Base-by-base conservation (phyloP, 2,888 invertebrate genomes). In the Tridacna crocea region DNA sequence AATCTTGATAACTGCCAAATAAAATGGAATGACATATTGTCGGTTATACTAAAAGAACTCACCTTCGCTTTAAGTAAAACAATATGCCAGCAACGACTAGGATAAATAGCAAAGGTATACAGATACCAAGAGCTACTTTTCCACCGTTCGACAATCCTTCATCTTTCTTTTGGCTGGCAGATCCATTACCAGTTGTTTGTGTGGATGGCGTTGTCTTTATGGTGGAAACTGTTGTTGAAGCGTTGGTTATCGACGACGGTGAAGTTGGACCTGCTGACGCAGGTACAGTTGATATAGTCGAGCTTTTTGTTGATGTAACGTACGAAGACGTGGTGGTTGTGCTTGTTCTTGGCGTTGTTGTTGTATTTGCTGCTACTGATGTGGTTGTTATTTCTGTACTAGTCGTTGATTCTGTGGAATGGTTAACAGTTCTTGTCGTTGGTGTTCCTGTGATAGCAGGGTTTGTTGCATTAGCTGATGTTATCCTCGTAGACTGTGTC, bases 101-200 rank as follows among this genome's bases (percentile, higher is more conserved):
- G 3, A 81, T 26, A 6, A 81, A 60, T 0, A 72, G 27, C 11
- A 84, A n/a, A 19, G 84, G 81, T 58, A 84, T 84, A 74, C 79
- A 84, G 27, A 84, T 65, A 26, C 84, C 84, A 12, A 84, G 68
- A 46, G 81, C 81, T 1, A 61, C 79, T 24, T 81, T 84, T 24
- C 79, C 84, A 13, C 81, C 84, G 0, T 73, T 26, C 12, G 84
- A 81, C 15, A 84, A 51, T 17, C 60, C 60, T 58, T 11, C 51
- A 22, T 46, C 73, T 11, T 60, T 55, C 8, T n/a, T 17, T 51
- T 51, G 70, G 10, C 26, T 10, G 15, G 22, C 70, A 22, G 70
- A 24, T 19, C n/a, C n/a, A 46, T 19, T 22, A 47, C 46, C 27
- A 24, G 13, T 26, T 13, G n/a, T 2, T 0, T 13, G 47, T 11